phyloP scores from a whole-genome alignment of 2,888 invertebrate genomes.

The Schrankia costaestrigalis region DNA sequence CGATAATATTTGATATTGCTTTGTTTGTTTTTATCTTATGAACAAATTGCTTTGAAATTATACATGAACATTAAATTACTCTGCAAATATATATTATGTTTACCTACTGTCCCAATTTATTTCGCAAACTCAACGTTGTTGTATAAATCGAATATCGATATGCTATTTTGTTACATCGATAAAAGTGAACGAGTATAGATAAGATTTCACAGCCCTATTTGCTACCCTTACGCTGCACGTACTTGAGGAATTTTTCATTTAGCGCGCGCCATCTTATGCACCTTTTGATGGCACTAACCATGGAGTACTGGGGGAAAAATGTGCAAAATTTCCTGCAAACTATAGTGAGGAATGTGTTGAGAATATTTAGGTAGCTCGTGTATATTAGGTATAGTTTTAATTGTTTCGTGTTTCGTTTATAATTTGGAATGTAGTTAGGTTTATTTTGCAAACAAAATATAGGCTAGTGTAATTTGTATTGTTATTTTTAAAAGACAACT shows the following conservation, averaged over 20 bases:
- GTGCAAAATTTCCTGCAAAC: slow-evolving; percentile 17
- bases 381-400: not conserved
- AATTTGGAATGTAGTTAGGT: too few species aligned
- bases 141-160: slow-evolving; percentile 4
- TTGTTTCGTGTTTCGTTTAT: too few species aligned
- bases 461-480: too few species aligned
- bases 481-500: too few species aligned
- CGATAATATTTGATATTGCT: slow-evolving; percentile 10
- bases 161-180: too few species aligned
- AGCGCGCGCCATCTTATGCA: slow-evolving; percentile 47
- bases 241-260: slow-evolving; percentile 68
- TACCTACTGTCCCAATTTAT: too few species aligned
- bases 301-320: slow-evolving; percentile 18
- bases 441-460: too few species aligned
- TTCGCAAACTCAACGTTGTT: too few species aligned
- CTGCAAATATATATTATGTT: too few species aligned
- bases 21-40: not conserved
- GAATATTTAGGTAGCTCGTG: not conserved
- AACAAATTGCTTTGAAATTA: too few species aligned
- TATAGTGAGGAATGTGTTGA: slow-evolving; percentile 7
- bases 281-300: slow-evolving; percentile 25
- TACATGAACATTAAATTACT: too few species aligned
- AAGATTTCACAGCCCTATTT: slow-evolving; percentile 32
- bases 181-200: slow-evolving; percentile 11
- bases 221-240: slow-evolving; percentile 36